Evolutionary conservation across 2,113 vertebrate genomes (phyloP).

Genomic region (Felis catus): F.catus_Fca126_mat1.0 CM031423.1:33897001-33897500

Average conservation of each 20-base stretch:
- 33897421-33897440: background rate
- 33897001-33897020: background rate
- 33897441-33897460: background rate
- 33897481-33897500: accelerated
- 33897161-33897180: background rate
- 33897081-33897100: background rate
- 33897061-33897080: background rate
- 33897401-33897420: background rate
- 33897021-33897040: background rate
- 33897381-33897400: background rate
- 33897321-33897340: background rate
- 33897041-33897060: background rate
- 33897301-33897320: background rate
- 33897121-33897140: background rate
- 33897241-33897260: background rate
- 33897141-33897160: background rate
- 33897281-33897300: background rate
- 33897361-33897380: background rate
- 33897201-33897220: background rate
- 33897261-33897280: background rate
- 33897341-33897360: background rate
- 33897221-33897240: background rate
- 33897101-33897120: background rate
- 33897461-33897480: background rate
- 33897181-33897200: background rate